These are phyloP conservation scores for Xiphophorus hellerii DNA, from an alignment of 2,113 vertebrate species.

Conservation along the genomic window DNA sequence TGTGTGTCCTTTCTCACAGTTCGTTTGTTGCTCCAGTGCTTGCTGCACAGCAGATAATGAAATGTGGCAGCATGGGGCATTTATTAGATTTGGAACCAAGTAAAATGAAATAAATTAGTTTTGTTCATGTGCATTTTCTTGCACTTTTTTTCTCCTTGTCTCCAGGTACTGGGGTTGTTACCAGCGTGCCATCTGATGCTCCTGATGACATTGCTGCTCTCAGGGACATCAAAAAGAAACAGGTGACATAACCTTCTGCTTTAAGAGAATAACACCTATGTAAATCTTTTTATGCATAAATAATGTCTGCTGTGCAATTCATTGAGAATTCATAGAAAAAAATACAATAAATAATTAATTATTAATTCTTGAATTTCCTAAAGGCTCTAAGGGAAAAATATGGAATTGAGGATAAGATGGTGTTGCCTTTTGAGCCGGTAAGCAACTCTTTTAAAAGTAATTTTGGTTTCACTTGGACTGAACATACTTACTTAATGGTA, in stretches of 20 bases:
- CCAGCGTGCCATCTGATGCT: slow-evolving; percentile 96
- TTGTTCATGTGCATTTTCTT: slow-evolving; percentile 1
- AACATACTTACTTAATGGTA: neutral
- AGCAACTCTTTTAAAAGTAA: slow-evolving; percentile 38
- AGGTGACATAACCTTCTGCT: slow-evolving; percentile 71
- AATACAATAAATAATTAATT: neutral
- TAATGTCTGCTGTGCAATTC: neutral
- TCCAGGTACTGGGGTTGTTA: slow-evolving; percentile 93
- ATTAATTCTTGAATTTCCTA: slow-evolving; percentile 4
- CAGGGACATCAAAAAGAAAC: slow-evolving; percentile 95
- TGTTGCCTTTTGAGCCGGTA: slow-evolving; percentile 94
- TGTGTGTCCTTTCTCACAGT: neutral
- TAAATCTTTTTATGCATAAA: neutral
- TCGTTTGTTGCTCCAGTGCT: slow-evolving; percentile 2
- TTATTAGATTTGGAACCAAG: neutral
- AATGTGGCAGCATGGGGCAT: neutral
- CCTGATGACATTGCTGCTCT: slow-evolving; percentile 95
- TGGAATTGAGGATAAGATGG: slow-evolving; percentile 95
- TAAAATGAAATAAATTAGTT: neutral
- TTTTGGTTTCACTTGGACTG: neutral
- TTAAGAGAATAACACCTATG: neutral
- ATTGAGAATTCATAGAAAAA: neutral
- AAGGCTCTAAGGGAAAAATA: slow-evolving; percentile 93
- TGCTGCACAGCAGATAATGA: neutral
- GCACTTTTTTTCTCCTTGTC: neutral